A percentile compares a stretch with the other conserved stretches of the same genome.
These are phyloP conservation scores for Apis dorsata DNA, from an alignment of 1,140 invertebrate species.

Conservation along the genomic window DNA sequence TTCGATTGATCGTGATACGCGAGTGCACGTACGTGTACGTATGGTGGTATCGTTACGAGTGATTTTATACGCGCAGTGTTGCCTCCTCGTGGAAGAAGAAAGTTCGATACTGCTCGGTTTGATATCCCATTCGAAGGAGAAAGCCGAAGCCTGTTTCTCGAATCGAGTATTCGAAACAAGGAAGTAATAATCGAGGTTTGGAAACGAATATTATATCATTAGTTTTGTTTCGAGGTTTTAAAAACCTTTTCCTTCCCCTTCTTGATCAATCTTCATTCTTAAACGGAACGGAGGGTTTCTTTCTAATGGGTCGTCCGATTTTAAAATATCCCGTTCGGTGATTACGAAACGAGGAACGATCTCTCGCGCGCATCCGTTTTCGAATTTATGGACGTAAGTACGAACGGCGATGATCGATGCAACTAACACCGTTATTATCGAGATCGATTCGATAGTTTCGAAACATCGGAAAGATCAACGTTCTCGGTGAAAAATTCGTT, in stretches of 20 bases:
- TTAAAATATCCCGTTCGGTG: neutral
- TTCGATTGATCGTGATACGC: too few relatives aligned
- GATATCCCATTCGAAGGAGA: neutral
- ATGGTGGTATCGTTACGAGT: neutral
- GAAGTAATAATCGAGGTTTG: too few relatives aligned
- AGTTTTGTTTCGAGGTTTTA: neutral
- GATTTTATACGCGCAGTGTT: neutral
- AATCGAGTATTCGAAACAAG: too few relatives aligned
- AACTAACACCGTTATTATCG: neutral
- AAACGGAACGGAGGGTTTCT: neutral
- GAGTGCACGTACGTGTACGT: neutral
- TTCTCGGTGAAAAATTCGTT: constrained; percentile 7
- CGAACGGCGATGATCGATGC: constrained; percentile 1
- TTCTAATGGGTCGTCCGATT: neutral
- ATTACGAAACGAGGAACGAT: too few relatives aligned
- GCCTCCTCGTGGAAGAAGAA: too few relatives aligned
- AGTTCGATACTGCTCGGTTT: neutral
- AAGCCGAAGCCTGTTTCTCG: neutral
- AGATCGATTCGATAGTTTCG: constrained; percentile 6
- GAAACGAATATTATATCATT: neutral
- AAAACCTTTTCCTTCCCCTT: neutral
- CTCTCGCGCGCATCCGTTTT: too few relatives aligned
- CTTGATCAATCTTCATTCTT: neutral
- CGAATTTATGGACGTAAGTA: too few relatives aligned
- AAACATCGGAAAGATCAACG: neutral